Evolutionary conservation across 2,797 vertebrate species (phyloP), one percentile per base, ranked within the genome.

Genomic region (Chaetophractus vellerosus): DNA sequence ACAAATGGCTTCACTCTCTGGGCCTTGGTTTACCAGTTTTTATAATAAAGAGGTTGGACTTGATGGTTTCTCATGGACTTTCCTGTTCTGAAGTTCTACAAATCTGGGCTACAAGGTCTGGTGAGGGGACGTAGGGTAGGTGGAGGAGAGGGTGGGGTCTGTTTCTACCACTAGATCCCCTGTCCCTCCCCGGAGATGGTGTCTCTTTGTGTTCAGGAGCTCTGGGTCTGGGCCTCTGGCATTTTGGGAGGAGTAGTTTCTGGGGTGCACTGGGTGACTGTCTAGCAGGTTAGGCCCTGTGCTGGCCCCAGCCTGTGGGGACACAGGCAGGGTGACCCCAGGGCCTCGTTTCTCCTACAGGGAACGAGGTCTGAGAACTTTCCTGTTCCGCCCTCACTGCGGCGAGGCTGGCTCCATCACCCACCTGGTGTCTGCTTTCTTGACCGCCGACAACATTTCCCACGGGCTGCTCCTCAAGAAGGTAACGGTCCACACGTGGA

Each of bases 381-480:
- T 99, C 96, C 98, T 99, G 93, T 99, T 99, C 91, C 99, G 99
- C 64, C 99, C 99, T 63, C 99, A 99, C 98, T 99, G 99, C 79
- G 99, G 99, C 15, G 99, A 99, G 98, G 99, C 99, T 0, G 99
- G 99, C 50, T 99, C 99, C 97, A 99, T 99, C 98, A 99, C 99
- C 16, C 99, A 99, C 96, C 98, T 99, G 91, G 99, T 99, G 50
- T 99, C 99, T 0, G 99, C 99, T 96, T 99, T 99, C 97, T 98
- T 99, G 45, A 99, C 99, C 3, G 99, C 99, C 0, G 99, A 99
- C 98, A 99, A 99, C 98, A 99, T 99, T 98, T 99, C 99, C 57
- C 99, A 99, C 0, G 99, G 99, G 92, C 98, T 99, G 96, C 99
- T 99, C 97, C 98, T 99, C 64, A 99, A 99, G 96, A 99, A 99